phyloP scores from a whole-genome alignment of 2,888 invertebrate species.

The Auanema freiburgensis region DNA sequence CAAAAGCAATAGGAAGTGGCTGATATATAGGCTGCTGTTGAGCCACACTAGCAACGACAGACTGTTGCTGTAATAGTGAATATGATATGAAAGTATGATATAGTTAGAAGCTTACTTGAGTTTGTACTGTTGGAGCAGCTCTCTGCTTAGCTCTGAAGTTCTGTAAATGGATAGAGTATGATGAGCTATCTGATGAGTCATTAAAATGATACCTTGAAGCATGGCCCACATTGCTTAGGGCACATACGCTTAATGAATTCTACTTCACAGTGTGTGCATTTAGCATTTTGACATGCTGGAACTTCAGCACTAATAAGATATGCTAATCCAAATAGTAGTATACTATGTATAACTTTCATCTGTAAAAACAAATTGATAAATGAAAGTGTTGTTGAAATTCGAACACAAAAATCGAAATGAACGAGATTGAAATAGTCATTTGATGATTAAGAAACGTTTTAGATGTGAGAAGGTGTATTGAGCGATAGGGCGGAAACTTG shows the following conservation, averaged over 20 bases:
- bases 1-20: slow-evolving; percentile 23
- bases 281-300: slow-evolving; percentile 56
- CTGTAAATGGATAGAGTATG: neutral
- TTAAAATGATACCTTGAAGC: slow-evolving; percentile 3
- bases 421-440: neutral
- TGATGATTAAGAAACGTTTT: slow-evolving; percentile 1
- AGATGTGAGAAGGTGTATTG: slow-evolving; percentile 1
- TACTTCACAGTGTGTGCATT: slow-evolving; percentile 59
- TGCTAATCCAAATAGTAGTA: slow-evolving; percentile 23
- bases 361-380: neutral
- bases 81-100: neutral
- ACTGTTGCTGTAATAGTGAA: slow-evolving; percentile 17
- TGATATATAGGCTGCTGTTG: slow-evolving; percentile 28
- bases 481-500: neutral
- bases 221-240: slow-evolving; percentile 37
- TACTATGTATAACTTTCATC: slow-evolving; percentile 4
- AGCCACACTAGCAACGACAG: slow-evolving; percentile 20
- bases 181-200: neutral
- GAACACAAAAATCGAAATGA: slow-evolving; percentile 6
- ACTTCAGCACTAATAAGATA: slow-evolving; percentile 43
- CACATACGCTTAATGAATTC: slow-evolving; percentile 56
- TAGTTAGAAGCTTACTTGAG: neutral
- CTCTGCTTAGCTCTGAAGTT: neutral
- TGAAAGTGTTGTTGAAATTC: neutral
- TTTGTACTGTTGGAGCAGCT: too few species aligned